A percentile compares a stretch with the other conserved stretches of the same genome.
Evolutionary conservation across 2,113 vertebrate genomes (phyloP).

Genomic region (Zapus hudsonius): DNA sequence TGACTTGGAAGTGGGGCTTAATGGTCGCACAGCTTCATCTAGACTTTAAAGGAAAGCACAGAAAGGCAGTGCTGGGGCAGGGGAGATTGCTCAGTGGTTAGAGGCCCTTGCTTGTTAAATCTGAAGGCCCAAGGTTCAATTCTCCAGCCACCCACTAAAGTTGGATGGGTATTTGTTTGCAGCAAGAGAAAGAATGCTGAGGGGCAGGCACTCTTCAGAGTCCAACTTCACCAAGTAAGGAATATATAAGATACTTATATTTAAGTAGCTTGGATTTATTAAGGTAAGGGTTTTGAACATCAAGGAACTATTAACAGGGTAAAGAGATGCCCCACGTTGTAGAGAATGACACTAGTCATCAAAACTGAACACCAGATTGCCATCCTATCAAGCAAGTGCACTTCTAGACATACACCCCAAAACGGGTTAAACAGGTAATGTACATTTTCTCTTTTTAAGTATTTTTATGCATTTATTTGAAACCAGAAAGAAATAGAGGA

Average conservation of each 20-base stretch:
- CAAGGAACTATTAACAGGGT: not conserved
- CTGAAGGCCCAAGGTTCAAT: too few relatives aligned
- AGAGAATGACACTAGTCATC: not conserved
- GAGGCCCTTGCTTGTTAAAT: too few relatives aligned
- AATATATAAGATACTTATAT: too few relatives aligned
- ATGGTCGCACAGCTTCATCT: not conserved
- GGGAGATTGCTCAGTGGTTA: too few relatives aligned
- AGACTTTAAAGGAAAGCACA: not conserved
- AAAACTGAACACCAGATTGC: not conserved
- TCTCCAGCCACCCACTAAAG: too few relatives aligned
- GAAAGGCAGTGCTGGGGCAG: too few relatives aligned
- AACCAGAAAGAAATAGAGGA: too few relatives aligned
- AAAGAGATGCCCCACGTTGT: not conserved
- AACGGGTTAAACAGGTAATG: not conserved
- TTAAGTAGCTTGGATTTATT: not conserved
- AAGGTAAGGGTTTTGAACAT: constrained; percentile 1
- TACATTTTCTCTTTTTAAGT: too few relatives aligned
- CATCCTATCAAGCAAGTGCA: not conserved
- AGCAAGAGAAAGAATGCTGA: not conserved
- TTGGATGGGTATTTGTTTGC: too few relatives aligned
- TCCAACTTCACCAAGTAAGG: not conserved
- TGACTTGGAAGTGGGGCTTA: not conserved
- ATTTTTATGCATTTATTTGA: too few relatives aligned
- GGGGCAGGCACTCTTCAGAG: not conserved
- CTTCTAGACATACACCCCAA: not conserved